A percentile compares a stretch with the other conserved stretches of the same genome.
phyloP scores from a whole-genome alignment of 2,797 vertebrate species.

The Centropyge bicolor region DNA sequence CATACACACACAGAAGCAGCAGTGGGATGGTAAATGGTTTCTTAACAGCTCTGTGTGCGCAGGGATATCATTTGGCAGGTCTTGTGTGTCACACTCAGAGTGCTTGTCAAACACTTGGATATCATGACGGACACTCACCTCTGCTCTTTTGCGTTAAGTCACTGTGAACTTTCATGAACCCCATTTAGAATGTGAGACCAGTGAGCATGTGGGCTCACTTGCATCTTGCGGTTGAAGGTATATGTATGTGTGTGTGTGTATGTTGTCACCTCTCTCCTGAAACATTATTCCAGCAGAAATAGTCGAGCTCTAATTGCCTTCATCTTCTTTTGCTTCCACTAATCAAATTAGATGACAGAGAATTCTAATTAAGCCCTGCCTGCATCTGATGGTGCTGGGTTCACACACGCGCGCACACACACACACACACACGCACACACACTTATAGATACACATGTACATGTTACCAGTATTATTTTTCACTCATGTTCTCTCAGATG shows the following conservation, averaged over 20 bases:
- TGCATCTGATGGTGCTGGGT: conserved; percentile 67
- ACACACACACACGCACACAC: conserved; percentile 34
- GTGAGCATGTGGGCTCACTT: conserved; percentile 17
- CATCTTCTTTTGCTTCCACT: conserved; percentile 79
- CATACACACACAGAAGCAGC: conserved; percentile 26
- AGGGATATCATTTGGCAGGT: conserved; percentile 54
- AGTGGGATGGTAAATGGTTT: conserved; percentile 45
- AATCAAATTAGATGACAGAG: conserved; percentile 85
- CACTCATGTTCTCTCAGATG: conserved; percentile 43
- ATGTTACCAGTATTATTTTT: conserved; percentile 46
- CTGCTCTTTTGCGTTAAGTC: conserved; percentile 61
- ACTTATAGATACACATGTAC: conserved; percentile 31
- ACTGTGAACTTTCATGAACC: conserved; percentile 56
- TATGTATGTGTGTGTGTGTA: neutral
- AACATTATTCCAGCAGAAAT: conserved; percentile 78
- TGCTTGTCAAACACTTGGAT: conserved; percentile 63
- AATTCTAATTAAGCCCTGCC: conserved; percentile 79
- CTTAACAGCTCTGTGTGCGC: conserved; percentile 45
- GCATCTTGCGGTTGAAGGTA: conserved; percentile 29
- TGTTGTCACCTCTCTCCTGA: conserved; percentile 73
- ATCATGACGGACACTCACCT: conserved; percentile 62
- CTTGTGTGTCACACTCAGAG: conserved; percentile 44
- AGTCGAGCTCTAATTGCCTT: conserved; percentile 82
- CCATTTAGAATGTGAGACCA: conserved; percentile 41
- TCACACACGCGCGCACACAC: conserved; percentile 41